These are phyloP conservation scores for Conopomorpha cramerella DNA, from an alignment of 1,140 invertebrate genomes.

Conservation along the genomic window DNA sequence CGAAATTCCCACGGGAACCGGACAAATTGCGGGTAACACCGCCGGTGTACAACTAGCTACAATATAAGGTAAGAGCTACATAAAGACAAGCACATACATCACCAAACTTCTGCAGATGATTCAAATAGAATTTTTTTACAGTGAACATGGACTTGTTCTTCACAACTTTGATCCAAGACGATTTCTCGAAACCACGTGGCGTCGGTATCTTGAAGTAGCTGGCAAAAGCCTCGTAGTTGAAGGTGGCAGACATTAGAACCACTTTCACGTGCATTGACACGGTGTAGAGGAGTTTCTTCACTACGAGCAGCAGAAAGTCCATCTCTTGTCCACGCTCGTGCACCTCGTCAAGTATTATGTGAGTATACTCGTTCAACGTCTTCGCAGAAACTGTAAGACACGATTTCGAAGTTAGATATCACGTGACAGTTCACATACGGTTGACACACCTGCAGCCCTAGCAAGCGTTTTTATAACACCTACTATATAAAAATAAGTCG, in stretches of 20 bases:
- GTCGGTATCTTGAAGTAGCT: conserved; percentile 70
- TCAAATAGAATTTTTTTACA: conserved; percentile 72
- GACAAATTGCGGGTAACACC: too few species aligned
- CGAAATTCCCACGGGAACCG: too few species aligned
- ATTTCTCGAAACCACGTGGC: conserved; percentile 29
- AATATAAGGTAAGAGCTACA: too few species aligned
- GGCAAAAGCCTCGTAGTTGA: conserved; percentile 74
- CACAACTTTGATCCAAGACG: conserved; percentile 68
- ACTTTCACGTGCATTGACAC: conserved; percentile 75
- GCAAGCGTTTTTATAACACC: too few species aligned
- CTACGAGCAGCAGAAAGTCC: conserved; percentile 85
- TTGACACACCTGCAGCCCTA: too few species aligned
- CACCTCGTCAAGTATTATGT: conserved; percentile 93
- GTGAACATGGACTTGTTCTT: conserved; percentile 46
- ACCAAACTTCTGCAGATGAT: conserved; percentile 60
- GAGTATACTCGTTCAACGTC: conserved; percentile 73
- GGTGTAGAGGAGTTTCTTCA: conserved; percentile 78
- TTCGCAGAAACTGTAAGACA: conserved; percentile 33
- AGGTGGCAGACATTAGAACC: conserved; percentile 87
- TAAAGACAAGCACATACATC: conserved; percentile 22
- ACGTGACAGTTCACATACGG: too few species aligned
- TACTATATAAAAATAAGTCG: too few species aligned
- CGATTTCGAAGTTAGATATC: conserved; percentile 4
- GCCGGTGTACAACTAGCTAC: too few species aligned
- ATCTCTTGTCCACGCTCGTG: conserved; percentile 95